Percentiles rank a stretch among this genome's conserved stretches.
These are phyloP conservation scores for Lineus longissimus DNA, from an alignment of 1,140 invertebrate genomes.

Conservation along the genomic window DNA sequence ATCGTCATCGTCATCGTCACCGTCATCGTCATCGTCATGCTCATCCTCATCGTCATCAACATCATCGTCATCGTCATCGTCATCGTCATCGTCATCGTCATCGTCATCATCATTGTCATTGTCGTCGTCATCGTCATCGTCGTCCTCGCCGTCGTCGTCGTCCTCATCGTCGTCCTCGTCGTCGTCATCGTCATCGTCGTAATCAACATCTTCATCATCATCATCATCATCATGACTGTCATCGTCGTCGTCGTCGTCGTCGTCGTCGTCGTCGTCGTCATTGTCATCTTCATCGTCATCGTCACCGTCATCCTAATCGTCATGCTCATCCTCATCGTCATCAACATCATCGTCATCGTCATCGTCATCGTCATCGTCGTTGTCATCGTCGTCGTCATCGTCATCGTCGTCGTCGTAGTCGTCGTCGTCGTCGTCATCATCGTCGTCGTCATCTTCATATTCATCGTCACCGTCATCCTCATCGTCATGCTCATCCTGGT, in stretches of 20 bases:
- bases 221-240: conserved; percentile 11
- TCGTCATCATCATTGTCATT: background rate
- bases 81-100: conserved; percentile 10
- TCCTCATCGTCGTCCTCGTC: too few relatives aligned
- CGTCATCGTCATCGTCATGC: background rate
- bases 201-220: conserved; percentile 15
- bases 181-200: conserved; percentile 13
- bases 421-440: too few relatives aligned
- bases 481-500: too few relatives aligned
- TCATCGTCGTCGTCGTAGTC: too few relatives aligned
- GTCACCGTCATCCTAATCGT: too few relatives aligned
- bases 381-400: conserved; percentile 6
- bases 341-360: too few relatives aligned
- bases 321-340: too few relatives aligned
- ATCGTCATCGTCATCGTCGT: background rate
- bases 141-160: background rate
- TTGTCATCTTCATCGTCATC: background rate
- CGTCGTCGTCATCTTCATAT: too few relatives aligned
- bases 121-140: conserved; percentile 4
- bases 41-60: too few relatives aligned
- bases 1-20: background rate
- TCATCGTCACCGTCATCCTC: too few relatives aligned
- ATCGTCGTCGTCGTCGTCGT: background rate
- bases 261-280: background rate
- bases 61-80: too few relatives aligned